Base-by-base conservation (phyloP, 1,140 invertebrate species). In the Monomorium pharaonis region DNA sequence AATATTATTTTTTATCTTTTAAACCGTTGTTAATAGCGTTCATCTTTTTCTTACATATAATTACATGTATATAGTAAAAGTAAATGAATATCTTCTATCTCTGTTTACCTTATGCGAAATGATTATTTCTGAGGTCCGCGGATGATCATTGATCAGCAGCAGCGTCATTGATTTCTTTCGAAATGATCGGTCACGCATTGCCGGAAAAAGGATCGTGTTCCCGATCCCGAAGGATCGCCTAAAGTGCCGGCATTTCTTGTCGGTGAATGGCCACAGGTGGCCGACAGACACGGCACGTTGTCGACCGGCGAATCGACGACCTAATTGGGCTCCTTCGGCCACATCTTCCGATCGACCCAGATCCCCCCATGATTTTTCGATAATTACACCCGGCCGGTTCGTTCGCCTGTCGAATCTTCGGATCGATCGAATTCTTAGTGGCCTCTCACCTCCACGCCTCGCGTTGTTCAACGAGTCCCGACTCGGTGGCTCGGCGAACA, bases 301-400 rank as follows among this genome's bases (percentile, higher is more conserved):
- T 65, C 80, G 65, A 65, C 6, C 60, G 60, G 16, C 60, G 74
- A 88, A 69, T 72, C 65, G 56, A 42, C 85, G 84, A 77, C 77
- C 91, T 92, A 92, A 93, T 92, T 93, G 91, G 89, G 27, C 78
- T 54, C 60, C 18, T 72, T 58, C 49, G n/a, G 51, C 27, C 44
- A 51, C 74, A 6, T 67, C 72, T 84, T 84, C 72, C 56, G 65
- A 65, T 86, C 89, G 76, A 87, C 75, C 84, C 85, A 67, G 86
- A 90, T 87, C 76, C 69, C 63, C 84, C 78, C 60, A 72, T 87
- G 81, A 89, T 89, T 91, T 87, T 86, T 89, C 84, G 75, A 92
- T 91, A 90, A 90, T 91, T 92, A 91, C 86, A 88, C 81, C 60
- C 86, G 18, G 5, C 24, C n/a, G 6, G 4, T 51, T n/a, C 62